A percentile compares a stretch with the other conserved stretches of the same genome.
These are phyloP conservation scores for Cheiracanthium punctorium DNA, from an alignment of 2,888 invertebrate species.

Conservation along the genomic window DNA sequence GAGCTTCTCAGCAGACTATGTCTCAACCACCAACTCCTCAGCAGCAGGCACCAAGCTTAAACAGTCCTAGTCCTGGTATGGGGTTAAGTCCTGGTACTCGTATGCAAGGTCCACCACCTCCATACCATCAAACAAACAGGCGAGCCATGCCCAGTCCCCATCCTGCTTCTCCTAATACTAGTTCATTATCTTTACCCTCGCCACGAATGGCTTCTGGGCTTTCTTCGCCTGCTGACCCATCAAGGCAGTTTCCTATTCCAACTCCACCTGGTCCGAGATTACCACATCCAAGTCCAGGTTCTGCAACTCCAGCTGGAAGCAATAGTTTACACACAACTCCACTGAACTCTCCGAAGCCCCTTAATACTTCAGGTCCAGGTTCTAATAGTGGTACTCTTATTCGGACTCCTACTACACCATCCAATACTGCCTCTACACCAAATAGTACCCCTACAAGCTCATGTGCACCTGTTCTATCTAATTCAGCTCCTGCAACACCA, in stretches of 20 bases:
- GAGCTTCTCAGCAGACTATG: slow-evolving; percentile 43
- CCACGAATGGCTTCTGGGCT: slow-evolving; percentile 83
- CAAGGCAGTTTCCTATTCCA: slow-evolving; percentile 77
- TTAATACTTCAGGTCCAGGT: slow-evolving; percentile 58
- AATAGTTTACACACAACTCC: slow-evolving; percentile 74
- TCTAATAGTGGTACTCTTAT: slow-evolving; percentile 53
- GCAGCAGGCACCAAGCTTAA: slow-evolving; percentile 68
- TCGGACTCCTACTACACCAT: slow-evolving; percentile 64
- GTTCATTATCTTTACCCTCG: slow-evolving; percentile 84
- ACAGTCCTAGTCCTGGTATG: slow-evolving; percentile 73
- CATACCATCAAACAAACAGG: slow-evolving; percentile 84
- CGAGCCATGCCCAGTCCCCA: slow-evolving; percentile 83
- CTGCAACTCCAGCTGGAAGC: slow-evolving; percentile 56
- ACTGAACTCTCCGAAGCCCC: slow-evolving; percentile 79
- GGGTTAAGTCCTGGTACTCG: slow-evolving; percentile 73
- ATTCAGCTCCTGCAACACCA: slow-evolving; percentile 72
- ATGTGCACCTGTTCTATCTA: slow-evolving; percentile 48
- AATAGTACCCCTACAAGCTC: slow-evolving; percentile 64
- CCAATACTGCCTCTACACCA: slow-evolving; percentile 58
- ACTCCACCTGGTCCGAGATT: slow-evolving; percentile 74
- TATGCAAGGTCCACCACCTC: slow-evolving; percentile 85
- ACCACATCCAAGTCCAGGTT: slow-evolving; percentile 79
- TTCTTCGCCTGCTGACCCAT: slow-evolving; percentile 83
- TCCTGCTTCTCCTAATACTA: slow-evolving; percentile 80
- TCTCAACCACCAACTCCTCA: slow-evolving; percentile 69